Conservation (phyloP, 1,140 invertebrate species). For the Penaeus japonicus region DNA sequence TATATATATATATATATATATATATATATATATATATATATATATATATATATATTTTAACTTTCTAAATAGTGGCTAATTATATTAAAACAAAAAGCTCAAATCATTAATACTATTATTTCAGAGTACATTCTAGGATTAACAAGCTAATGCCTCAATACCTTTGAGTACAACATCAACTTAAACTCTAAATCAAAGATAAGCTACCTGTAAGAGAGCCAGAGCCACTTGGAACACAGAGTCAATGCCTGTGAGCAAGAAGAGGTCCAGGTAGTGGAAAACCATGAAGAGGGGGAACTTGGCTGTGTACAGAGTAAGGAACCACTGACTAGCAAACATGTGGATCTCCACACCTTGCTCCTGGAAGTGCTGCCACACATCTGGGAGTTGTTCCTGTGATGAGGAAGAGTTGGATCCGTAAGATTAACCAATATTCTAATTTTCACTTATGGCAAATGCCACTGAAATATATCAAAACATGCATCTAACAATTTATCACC, state of each 20-base stretch:
- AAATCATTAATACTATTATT: no score
- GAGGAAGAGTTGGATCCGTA: neutral
- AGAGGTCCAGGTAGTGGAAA: constrained; percentile 96
- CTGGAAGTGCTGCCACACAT: constrained; percentile 89
- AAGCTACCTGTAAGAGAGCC: constrained; percentile 83
- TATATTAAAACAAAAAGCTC: no score
- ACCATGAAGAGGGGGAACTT: constrained; percentile 97
- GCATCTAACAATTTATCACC: no score
- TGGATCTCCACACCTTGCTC: constrained; percentile 94
- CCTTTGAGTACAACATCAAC: no score
- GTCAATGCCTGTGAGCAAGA: constrained; percentile 91
- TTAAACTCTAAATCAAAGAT: constrained; percentile 4
- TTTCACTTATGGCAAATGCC: neutral
- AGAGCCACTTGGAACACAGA: constrained; percentile 96
- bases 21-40: no score
- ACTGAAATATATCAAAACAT: no score
- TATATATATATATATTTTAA: no score
- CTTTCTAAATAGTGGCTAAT: no score
- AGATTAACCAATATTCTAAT: neutral
- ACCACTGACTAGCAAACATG: constrained; percentile 99
- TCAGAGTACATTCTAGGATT: no score
- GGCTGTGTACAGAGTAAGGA: constrained; percentile 97
- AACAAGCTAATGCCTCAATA: no score
- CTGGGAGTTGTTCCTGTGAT: constrained; percentile 85
- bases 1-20: no score